Percentiles rank a stretch among this genome's conserved stretches.
phyloP scores from a whole-genome alignment of 2,888 invertebrate genomes.

The Cosmia pyralina region DNA sequence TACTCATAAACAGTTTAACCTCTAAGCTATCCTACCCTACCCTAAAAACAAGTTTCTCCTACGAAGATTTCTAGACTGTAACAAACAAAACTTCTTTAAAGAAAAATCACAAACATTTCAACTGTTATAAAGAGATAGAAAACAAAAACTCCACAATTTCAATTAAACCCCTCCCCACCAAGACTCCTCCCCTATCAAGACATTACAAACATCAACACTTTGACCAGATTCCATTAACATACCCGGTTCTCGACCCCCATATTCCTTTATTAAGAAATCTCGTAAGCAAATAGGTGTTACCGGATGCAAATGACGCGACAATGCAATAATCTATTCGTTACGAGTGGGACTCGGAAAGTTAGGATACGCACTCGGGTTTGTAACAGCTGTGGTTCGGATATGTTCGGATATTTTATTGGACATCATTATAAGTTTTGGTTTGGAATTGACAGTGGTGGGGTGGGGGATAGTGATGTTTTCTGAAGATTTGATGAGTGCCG shows the following conservation, averaged over 20 bases:
- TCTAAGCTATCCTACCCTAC: neutral
- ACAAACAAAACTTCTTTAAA: no score
- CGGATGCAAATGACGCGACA: slow-evolving; percentile 81
- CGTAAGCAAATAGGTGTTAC: slow-evolving; percentile 74
- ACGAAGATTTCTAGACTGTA: neutral
- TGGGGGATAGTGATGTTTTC: no score
- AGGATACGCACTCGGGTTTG: slow-evolving; percentile 65
- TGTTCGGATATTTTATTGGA: slow-evolving; percentile 15
- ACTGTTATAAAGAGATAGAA: neutral
- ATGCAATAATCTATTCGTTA: slow-evolving; percentile 80
- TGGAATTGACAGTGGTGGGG: neutral
- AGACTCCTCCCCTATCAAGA: slow-evolving; percentile 9
- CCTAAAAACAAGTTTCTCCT: neutral
- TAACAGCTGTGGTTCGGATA: slow-evolving; percentile 55
- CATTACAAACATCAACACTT: slow-evolving; percentile 37
- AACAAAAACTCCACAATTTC: slow-evolving; percentile 16
- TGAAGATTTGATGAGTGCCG: no score
- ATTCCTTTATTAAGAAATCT: slow-evolving; percentile 62
- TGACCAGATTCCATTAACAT: slow-evolving; percentile 58
- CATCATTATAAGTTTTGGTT: slow-evolving; percentile 24
- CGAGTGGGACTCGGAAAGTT: slow-evolving; percentile 58
- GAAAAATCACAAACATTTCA: no score
- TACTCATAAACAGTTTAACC: neutral
- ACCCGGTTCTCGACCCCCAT: slow-evolving; percentile 41
- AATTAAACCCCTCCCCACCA: slow-evolving; percentile 25